phyloP scores from a whole-genome alignment of 2,113 vertebrate species.

The Mastomys coucha region DNA sequence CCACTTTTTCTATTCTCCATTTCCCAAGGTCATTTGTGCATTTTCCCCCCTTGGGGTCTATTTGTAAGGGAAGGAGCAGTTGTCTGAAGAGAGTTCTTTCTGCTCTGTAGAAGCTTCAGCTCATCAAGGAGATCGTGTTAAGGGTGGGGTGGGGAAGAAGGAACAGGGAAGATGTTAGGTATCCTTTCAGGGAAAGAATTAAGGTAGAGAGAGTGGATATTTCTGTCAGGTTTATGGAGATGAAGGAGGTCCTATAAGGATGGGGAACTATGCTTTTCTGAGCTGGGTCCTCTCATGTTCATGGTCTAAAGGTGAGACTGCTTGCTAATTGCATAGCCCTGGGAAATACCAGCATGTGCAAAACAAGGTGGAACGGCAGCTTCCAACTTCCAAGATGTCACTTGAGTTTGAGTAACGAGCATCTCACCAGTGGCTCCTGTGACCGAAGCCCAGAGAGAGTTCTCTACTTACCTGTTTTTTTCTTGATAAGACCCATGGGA shows the following conservation, averaged over 20 bases:
- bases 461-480: constrained; percentile 20
- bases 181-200: background rate
- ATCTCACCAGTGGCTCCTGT: background rate
- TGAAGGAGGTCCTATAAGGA: background rate
- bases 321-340: background rate
- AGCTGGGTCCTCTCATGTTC: background rate
- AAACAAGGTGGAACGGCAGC: background rate
- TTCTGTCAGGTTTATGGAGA: background rate
- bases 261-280: background rate
- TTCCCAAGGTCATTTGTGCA: background rate
- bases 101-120: constrained; percentile 28
- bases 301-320: background rate
- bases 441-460: background rate
- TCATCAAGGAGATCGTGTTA: background rate
- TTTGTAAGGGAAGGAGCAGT: constrained; percentile 8
- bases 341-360: background rate
- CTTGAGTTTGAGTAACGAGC: background rate
- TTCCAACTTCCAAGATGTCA: background rate
- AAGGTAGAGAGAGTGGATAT: background rate
- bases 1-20: background rate
- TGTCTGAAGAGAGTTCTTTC: constrained; percentile 14
- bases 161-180: background rate
- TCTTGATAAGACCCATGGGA: background rate
- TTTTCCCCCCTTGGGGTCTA: background rate
- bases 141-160: background rate